Evolutionary conservation across 2,113 vertebrate genomes (phyloP).

Genomic region (Spea bombifrons): DNA sequence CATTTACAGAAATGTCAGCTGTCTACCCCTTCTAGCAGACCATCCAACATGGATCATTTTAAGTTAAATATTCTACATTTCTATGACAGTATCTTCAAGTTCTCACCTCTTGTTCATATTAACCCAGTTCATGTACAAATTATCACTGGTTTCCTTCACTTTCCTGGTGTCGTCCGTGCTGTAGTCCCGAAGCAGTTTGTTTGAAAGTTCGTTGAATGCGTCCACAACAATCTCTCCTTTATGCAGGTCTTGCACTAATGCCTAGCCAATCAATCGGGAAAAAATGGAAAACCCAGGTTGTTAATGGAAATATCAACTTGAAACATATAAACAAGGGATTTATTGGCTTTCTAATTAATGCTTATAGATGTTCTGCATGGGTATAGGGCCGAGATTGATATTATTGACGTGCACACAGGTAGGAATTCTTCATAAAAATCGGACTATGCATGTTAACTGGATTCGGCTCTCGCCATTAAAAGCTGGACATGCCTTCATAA

Average conservation of each 20-base stretch:
- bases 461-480: too few relatives aligned
- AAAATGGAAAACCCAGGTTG: background rate
- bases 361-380: too few relatives aligned
- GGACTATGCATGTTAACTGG: too few relatives aligned
- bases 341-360: too few relatives aligned
- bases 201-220: conserved; percentile 84
- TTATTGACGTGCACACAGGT: too few relatives aligned
- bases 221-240: conserved; percentile 74
- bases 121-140: conserved; percentile 79
- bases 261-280: conserved; percentile 56
- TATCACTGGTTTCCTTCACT: conserved; percentile 86
- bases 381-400: too few relatives aligned
- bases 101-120: conserved; percentile 82
- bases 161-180: conserved; percentile 83
- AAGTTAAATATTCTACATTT: too few relatives aligned
- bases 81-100: background rate
- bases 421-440: too few relatives aligned
- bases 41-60: too few relatives aligned
- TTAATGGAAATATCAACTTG: background rate
- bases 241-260: conserved; percentile 81
- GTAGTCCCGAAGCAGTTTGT: conserved; percentile 84
- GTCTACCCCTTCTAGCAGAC: too few relatives aligned
- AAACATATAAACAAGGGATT: background rate
- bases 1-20: too few relatives aligned
- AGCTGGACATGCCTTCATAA: too few relatives aligned